Evolutionary conservation across 2,113 vertebrate genomes (phyloP), one percentile per base, ranked within the genome.

Genomic region (Apodemus sylvaticus): DNA sequence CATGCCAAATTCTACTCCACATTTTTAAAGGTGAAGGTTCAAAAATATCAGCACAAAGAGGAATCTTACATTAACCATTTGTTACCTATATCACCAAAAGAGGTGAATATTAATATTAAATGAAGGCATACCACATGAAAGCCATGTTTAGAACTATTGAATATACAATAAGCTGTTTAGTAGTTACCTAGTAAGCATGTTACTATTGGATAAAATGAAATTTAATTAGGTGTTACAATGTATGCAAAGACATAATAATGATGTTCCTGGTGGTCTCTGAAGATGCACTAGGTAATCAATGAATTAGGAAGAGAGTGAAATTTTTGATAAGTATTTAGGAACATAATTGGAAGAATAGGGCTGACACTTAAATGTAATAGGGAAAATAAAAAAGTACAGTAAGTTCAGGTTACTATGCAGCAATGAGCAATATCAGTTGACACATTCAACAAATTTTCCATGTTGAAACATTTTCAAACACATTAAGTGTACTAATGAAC

Each of bases 311-410:
- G 2, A 77, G 16, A 1, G 6, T 94, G 19, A 73, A 86, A 91
- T 74, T 64, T 14, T 58, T 62, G 5, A 48, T 55, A 11, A 64
- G 16, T 51, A 42, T 85, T 88, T 87, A 36, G 26, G 2, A 74
- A 2, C 29, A 0, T 74, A 92, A 64, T 20, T 74, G 55, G n/a
- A 29, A 85, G 6, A 83, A 58, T 34, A 3, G 70, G 42, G 6
- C 9, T 90, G 11, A 5, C 13, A 39, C 26, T 89, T n/a, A n/a
- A n/a, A n/a, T n/a, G n/a, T n/a, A n/a, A n/a, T n/a, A n/a, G n/a
- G n/a, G n/a, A n/a, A n/a, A n/a, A 66, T 2, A 7, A 11, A 10
- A 31, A 22, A n/a, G 1, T 24, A 0, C 12, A n/a, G 1, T 60
- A 24, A 60, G 0, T 74, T 79, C 60, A 48, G 14, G 83, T 10